phyloP scores from a whole-genome alignment of 2,888 invertebrate genomes.

The Apotomis turbidana region DNA sequence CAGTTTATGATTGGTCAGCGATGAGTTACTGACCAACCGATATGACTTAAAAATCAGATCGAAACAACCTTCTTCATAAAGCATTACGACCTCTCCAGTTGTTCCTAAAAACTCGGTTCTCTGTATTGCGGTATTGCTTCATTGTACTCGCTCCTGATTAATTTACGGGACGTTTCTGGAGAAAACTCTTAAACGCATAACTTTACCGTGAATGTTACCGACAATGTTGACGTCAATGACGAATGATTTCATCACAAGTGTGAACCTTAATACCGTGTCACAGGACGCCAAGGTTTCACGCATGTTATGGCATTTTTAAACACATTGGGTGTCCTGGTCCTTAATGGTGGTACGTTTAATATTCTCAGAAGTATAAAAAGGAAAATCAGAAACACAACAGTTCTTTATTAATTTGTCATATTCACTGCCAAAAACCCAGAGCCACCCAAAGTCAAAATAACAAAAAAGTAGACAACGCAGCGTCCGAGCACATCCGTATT shows the following conservation, averaged over 20 bases:
- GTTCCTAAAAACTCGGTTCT: constrained; percentile 1
- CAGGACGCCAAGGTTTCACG: constrained; percentile 40
- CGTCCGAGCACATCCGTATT: constrained; percentile 28
- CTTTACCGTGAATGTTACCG: constrained; percentile 57
- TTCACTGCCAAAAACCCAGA: constrained; percentile 20
- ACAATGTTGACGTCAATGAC: constrained; percentile 22
- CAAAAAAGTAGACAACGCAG: constrained; percentile 12
- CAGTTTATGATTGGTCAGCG: constrained; percentile 21
- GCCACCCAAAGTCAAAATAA: background rate
- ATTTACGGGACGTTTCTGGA: constrained; percentile 70
- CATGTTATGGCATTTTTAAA: constrained; percentile 58
- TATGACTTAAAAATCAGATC: background rate
- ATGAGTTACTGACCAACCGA: constrained; percentile 18
- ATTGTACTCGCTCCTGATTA: constrained; percentile 68
- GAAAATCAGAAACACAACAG: constrained; percentile 22
- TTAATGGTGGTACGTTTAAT: constrained; percentile 28
- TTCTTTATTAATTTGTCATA: constrained; percentile 18
- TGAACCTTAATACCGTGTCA: constrained; percentile 47
- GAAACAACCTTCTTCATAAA: background rate
- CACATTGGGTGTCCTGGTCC: constrained; percentile 35
- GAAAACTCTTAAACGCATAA: constrained; percentile 67
- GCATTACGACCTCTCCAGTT: background rate
- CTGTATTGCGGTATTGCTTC: constrained; percentile 55
- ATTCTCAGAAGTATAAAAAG: constrained; percentile 34
- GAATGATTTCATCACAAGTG: constrained; percentile 47